Base-by-base conservation (phyloP, 2,113 vertebrate species). In the Kryptolebias marmoratus region DNA sequence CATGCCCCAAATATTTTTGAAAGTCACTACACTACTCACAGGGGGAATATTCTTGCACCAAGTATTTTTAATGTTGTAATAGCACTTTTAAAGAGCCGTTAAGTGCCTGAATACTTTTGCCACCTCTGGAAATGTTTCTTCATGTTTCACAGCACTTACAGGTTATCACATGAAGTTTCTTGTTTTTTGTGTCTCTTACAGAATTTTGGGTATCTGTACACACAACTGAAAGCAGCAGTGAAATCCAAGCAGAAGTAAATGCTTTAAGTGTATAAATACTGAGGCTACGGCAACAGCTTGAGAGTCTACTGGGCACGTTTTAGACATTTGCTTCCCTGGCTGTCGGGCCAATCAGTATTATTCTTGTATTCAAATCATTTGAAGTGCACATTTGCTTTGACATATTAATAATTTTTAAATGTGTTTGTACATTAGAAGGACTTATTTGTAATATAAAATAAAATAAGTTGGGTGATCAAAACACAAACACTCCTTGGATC, bases 181-280 rank as follows among this genome's bases (percentile, higher is more conserved):
- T 39, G 12, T 42, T 3, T 72, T 39, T 72, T 11, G n/a, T 77
- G 61, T 84, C 67, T 64, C 72, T 76, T 71, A 16, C 84, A 94
- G 94, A 93, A 90, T 74, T 93, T 91, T 31, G 80, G 79, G 22
- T 77, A 45, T 32, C 47, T 93, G 47, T 94, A 93, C 80, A 78
- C 50, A 32, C 92, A 87, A 79, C 73, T 94, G 52, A 93, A 90
- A 79, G 81, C 82, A 28, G 73, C 84, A 13, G 68, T 89, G 68
- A 94, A 94, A 74, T 77, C 75, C 49, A 94, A 93, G 78, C 86
- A 83, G 48, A 90, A 92, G 52, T 93, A 69, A 93, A 71, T 39
- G 28, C 55, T 57, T 31, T 64, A n/a, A 27, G 45, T 53, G 39
- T 50, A 6, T 1, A 11, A 71, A 68, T 49, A 31, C 48, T 14